Evolutionary conservation across 37 sponge, comb jelly and placozoan species (phyloP).

Genomic region (Hexactinellida sp.): DNA sequence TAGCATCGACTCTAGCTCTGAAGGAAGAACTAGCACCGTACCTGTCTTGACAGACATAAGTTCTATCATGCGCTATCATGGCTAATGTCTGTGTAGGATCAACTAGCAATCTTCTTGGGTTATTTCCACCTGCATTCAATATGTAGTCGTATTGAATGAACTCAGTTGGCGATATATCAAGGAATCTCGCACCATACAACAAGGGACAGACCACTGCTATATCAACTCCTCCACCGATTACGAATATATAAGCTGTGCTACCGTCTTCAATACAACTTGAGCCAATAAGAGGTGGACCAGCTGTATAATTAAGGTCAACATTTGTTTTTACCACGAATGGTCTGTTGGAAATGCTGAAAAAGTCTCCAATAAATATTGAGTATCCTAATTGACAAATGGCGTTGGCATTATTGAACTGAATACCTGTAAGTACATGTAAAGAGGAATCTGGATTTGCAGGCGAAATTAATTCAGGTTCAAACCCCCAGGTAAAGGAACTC

Average conservation of each 20-base stretch:
- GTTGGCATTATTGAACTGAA: background rate
- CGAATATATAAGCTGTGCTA: background rate
- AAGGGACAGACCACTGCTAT: background rate
- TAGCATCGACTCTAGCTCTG: background rate
- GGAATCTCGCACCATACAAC: background rate
- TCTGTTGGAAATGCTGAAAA: too few species aligned
- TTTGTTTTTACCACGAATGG: background rate
- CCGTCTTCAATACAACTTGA: too few species aligned
- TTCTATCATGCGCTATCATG: background rate
- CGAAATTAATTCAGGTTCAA: background rate
- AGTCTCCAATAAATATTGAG: background rate
- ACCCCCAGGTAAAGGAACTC: background rate
- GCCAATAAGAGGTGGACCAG: background rate
- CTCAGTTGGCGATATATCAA: background rate
- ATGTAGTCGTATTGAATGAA: background rate
- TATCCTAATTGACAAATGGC: background rate
- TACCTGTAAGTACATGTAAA: background rate
- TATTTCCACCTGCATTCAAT: too few species aligned
- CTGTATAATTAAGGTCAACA: too few species aligned
- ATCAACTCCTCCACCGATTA: background rate
- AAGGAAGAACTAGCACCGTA: background rate
- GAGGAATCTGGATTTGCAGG: background rate
- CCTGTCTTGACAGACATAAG: background rate
- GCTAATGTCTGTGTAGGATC: background rate
- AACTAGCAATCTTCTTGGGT: background rate